Percentiles rank a stretch among this genome's conserved stretches.
phyloP scores from a whole-genome alignment of 2,113 vertebrate species.

The Laterallus jamaicensis region DNA sequence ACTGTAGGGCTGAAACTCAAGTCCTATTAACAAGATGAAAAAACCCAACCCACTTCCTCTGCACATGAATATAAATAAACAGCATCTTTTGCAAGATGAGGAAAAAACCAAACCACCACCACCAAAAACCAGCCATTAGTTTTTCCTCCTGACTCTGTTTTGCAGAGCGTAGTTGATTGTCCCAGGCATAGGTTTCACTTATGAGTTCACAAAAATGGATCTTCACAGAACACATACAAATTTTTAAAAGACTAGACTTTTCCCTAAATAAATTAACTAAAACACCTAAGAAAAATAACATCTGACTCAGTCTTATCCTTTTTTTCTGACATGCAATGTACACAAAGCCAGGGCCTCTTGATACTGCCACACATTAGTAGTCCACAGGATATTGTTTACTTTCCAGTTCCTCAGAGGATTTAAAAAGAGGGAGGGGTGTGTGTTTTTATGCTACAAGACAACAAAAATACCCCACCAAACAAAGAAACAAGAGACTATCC shows the following conservation, averaged over 20 bases:
- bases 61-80: background rate
- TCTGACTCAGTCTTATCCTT: background rate
- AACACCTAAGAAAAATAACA: background rate
- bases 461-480: background rate
- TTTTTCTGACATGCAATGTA: background rate
- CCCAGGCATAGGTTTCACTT: background rate
- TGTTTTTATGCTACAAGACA: background rate
- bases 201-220: background rate
- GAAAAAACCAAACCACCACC: background rate
- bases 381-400: background rate
- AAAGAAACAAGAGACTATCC: background rate
- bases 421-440: background rate
- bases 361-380: background rate
- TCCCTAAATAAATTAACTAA: background rate
- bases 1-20: background rate
- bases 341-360: background rate
- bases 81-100: background rate
- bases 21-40: background rate
- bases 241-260: background rate
- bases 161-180: accelerated
- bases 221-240: background rate
- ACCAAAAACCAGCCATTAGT: background rate
- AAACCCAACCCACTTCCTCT: background rate
- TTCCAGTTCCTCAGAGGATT: background rate
- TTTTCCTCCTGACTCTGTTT: background rate